A percentile compares a stretch with the other conserved stretches of the same genome.
phyloP scores from a whole-genome alignment of 1,140 invertebrate genomes.

The Orchesella cincta region DNA sequence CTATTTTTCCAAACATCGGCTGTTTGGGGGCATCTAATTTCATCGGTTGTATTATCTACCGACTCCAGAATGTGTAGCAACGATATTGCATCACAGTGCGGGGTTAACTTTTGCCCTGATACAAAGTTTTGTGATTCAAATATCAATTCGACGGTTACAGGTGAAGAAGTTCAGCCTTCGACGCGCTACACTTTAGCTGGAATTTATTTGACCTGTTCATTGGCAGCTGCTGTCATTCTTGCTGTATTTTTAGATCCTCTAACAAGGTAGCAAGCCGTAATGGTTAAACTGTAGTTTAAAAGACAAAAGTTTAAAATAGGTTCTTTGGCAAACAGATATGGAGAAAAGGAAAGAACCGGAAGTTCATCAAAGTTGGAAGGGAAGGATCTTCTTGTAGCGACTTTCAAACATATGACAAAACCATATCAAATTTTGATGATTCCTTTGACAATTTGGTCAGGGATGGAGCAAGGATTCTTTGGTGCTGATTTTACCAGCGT shows the following conservation, averaged over 20 bases:
- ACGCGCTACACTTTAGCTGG: conserved; percentile 54
- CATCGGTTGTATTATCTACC: conserved; percentile 10
- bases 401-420: conserved; percentile 84
- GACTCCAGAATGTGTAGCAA: conserved; percentile 22
- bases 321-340: conserved; percentile 67
- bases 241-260: conserved; percentile 85
- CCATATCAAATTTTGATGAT: conserved; percentile 87
- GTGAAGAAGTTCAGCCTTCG: conserved; percentile 17
- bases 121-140: conserved; percentile 17
- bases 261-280: conserved; percentile 76
- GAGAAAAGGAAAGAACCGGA: conserved; percentile 74
- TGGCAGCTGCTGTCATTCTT: conserved; percentile 81
- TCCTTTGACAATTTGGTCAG: conserved; percentile 93
- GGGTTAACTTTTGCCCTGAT: conserved; percentile 42
- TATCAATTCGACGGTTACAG: not conserved
- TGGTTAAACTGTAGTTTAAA: too few species aligned
- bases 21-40: conserved; percentile 42
- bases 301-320: too few species aligned
- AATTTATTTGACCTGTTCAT: conserved; percentile 85
- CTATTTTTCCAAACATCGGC: conserved; percentile 28
- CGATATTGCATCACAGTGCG: conserved; percentile 7
- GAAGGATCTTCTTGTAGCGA: conserved; percentile 83
- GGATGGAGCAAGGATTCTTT: conserved; percentile 95
- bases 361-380: conserved; percentile 69
- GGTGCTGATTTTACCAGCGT: conserved; percentile 90